Percentiles rank a stretch among this genome's conserved stretches.
Evolutionary conservation across 2,113 vertebrate genomes (phyloP).

Genomic region (Tupaia chinensis): DNA sequence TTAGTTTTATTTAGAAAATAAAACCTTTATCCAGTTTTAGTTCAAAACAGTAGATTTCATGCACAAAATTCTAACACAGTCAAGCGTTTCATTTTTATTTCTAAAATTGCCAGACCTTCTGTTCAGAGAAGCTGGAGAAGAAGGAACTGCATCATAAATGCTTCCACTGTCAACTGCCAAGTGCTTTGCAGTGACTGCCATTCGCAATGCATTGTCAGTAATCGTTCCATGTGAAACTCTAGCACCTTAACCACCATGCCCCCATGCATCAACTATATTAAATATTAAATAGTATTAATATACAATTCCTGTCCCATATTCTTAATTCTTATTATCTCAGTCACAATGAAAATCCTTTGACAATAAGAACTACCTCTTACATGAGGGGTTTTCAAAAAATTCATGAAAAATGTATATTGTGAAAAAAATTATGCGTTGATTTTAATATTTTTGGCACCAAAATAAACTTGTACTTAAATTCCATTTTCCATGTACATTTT

Average conservation of each 20-base stretch:
- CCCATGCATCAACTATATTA: no score
- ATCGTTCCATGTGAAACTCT: not conserved
- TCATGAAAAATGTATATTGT: no score
- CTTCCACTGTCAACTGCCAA: conserved; percentile 22
- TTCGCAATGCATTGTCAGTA: not conserved
- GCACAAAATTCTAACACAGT: conserved; percentile 44
- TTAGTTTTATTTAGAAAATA: conserved; percentile 39
- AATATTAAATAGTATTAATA: not conserved
- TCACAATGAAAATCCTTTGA: not conserved
- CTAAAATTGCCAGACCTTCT: conserved; percentile 62
- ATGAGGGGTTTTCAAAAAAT: no score
- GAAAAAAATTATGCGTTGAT: no score
- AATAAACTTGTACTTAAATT: no score
- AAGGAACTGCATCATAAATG: conserved; percentile 6
- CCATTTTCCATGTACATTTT: no score
- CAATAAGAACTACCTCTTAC: not conserved
- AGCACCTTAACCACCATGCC: no score
- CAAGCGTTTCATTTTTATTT: conserved; percentile 48
- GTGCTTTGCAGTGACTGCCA: not conserved
- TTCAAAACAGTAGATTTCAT: conserved; percentile 16
- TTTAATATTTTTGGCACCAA: no score
- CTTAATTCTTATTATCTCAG: not conserved
- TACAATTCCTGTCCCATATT: not conserved
- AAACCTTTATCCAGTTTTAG: conserved; percentile 34
- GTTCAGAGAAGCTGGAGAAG: conserved; percentile 20